A percentile compares a stretch with the other conserved stretches of the same genome.
Conservation (phyloP, 2,797 vertebrate species). For the Spheniscus humboldti region DNA sequence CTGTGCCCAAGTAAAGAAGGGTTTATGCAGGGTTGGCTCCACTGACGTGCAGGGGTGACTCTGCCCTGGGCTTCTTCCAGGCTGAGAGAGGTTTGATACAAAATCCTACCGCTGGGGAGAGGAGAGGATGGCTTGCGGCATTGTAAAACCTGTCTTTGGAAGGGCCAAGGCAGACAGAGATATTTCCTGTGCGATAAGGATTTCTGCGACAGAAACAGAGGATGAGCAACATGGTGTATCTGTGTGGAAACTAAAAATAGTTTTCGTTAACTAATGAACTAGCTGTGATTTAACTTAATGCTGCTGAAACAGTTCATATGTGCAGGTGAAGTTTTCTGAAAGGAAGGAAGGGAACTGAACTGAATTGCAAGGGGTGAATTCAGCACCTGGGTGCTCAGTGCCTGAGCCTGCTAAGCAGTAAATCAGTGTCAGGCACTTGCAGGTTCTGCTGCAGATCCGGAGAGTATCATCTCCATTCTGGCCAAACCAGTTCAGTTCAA, state of each 20-base stretch:
- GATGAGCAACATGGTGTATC: background rate
- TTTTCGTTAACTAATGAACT: background rate
- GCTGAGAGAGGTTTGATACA: background rate
- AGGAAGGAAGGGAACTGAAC: background rate
- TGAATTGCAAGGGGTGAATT: background rate
- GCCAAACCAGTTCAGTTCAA: background rate
- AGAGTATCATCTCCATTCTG: background rate
- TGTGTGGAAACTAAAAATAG: background rate
- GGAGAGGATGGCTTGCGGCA: background rate
- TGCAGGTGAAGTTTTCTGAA: background rate
- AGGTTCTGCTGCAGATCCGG: background rate
- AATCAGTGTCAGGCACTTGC: background rate
- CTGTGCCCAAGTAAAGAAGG: background rate
- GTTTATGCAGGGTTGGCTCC: background rate
- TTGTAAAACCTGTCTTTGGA: background rate
- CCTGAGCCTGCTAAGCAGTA: background rate
- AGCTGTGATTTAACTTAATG: background rate
- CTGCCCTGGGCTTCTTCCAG: background rate
- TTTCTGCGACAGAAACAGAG: background rate
- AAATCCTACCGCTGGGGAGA: background rate
- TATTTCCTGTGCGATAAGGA: background rate
- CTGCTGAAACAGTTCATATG: background rate
- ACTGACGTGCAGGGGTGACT: background rate
- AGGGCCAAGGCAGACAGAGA: background rate
- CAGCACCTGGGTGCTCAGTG: fast-evolving